phyloP scores from a whole-genome alignment of 1,140 invertebrate genomes.

The Plectrocnemia conspersa region DNA sequence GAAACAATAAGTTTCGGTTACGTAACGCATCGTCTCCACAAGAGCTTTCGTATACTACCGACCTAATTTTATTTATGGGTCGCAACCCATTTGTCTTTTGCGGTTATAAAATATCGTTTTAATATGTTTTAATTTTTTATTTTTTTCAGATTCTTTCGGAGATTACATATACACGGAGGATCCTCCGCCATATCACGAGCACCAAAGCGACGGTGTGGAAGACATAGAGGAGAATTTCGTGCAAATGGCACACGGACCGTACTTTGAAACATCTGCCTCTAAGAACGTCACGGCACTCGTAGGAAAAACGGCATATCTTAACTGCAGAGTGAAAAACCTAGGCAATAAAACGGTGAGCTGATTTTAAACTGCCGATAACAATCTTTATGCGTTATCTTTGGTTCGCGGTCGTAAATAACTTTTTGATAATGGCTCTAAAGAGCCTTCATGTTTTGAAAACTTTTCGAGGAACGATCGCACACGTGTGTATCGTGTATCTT shows the following conservation, averaged over 20 bases:
- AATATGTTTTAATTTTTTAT: not conserved
- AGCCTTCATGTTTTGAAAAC: too few species aligned
- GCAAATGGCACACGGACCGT: constrained; percentile 54
- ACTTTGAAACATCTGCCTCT: constrained; percentile 68
- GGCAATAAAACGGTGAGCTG: constrained; percentile 72
- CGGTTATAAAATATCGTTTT: too few species aligned
- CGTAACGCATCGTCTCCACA: too few species aligned
- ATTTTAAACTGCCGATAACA: not conserved
- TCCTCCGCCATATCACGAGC: constrained; percentile 24
- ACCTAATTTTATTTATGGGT: too few species aligned
- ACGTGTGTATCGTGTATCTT: too few species aligned
- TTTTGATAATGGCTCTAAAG: too few species aligned
- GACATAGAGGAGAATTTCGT: constrained; percentile 31
- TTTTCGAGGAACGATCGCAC: too few species aligned
- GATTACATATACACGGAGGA: constrained; percentile 30
- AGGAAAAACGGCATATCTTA: constrained; percentile 72
- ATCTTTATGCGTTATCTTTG: too few species aligned
- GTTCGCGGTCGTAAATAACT: too few species aligned
- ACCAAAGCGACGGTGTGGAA: constrained; percentile 19
- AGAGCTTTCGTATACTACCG: too few species aligned
- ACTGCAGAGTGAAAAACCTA: constrained; percentile 73
- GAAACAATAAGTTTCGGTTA: too few species aligned
- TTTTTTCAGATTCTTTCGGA: constrained; percentile 30
- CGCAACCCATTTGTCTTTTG: too few species aligned
- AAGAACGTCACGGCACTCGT: constrained; percentile 76